Conservation (phyloP, 2,888 invertebrate species). For the Cosmopolites sordidus region DNA sequence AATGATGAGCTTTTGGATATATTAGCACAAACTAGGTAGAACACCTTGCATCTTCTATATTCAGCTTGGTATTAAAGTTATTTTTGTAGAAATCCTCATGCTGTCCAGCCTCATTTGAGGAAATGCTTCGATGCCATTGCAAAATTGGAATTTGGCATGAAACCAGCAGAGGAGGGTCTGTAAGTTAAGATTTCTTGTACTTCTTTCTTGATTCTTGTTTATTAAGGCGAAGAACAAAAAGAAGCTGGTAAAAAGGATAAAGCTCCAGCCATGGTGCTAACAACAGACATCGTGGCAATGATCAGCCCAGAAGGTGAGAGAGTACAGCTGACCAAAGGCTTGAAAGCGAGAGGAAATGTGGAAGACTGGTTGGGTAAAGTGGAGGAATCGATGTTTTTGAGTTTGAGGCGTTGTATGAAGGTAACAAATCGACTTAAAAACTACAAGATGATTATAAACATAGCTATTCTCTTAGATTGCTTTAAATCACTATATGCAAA, state of each 20-base stretch:
- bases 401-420: constrained; percentile 73
- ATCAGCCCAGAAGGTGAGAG: constrained; percentile 85
- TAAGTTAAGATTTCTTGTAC: neutral
- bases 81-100: constrained; percentile 68
- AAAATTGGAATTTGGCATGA: constrained; percentile 70
- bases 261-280: constrained; percentile 51
- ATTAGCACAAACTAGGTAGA: constrained; percentile 62
- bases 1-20: constrained; percentile 88
- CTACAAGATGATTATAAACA: too few species aligned
- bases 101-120: constrained; percentile 83
- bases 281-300: constrained; percentile 84
- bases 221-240: constrained; percentile 36
- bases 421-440: constrained; percentile 26
- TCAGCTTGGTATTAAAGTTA: constrained; percentile 1
- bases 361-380: constrained; percentile 91
- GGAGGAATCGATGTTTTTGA: constrained; percentile 82
- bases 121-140: constrained; percentile 87
- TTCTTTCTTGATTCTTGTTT: neutral
- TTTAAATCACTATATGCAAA: constrained; percentile 62
- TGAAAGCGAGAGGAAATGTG: constrained; percentile 84
- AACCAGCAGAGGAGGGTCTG: constrained; percentile 45
- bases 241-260: constrained; percentile 38
- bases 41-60: constrained; percentile 3
- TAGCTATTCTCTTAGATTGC: constrained; percentile 39
- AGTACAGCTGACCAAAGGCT: constrained; percentile 64